Percentiles rank a stretch among this genome's conserved stretches.
These are phyloP conservation scores for Natrix natrix DNA, from an alignment of 2,797 vertebrate genomes.

Conservation along the genomic window DNA sequence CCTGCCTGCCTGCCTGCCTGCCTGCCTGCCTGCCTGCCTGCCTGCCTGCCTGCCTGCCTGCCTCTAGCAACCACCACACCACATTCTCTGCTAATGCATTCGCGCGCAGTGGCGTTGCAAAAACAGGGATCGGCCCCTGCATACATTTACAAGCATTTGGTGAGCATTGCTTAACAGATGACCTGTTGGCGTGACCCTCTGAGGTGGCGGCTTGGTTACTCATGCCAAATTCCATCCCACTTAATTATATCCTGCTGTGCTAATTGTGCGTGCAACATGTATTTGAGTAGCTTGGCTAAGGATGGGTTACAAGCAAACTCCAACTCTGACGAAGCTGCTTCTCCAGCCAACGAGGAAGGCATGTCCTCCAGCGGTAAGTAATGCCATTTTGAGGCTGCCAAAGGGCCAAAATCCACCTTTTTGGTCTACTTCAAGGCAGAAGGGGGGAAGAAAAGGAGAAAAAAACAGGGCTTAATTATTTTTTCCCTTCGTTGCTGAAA, in stretches of 20 bases:
- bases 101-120: no score
- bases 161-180: background rate
- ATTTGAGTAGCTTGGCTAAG: background rate
- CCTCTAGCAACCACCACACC: background rate
- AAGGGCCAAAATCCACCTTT: no score
- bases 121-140: background rate
- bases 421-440: background rate
- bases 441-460: background rate
- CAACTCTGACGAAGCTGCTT: slow-evolving; percentile 5
- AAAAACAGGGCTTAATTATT: background rate
- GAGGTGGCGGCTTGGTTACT: slow-evolving; percentile 8
- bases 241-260: slow-evolving; percentile 35
- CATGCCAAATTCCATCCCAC: slow-evolving; percentile 16
- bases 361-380: slow-evolving; percentile 47
- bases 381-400: slow-evolving; percentile 19
- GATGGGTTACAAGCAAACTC: background rate
- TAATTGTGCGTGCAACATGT: background rate
- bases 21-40: background rate
- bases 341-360: background rate
- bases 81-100: background rate
- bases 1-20: background rate
- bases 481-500: background rate
- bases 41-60: no score
- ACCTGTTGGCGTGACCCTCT: background rate
- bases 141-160: background rate